Percentiles rank a stretch among this genome's conserved stretches.
These are phyloP conservation scores for Anabas testudineus DNA, from an alignment of 2,797 vertebrate species.

Conservation along the genomic window DNA sequence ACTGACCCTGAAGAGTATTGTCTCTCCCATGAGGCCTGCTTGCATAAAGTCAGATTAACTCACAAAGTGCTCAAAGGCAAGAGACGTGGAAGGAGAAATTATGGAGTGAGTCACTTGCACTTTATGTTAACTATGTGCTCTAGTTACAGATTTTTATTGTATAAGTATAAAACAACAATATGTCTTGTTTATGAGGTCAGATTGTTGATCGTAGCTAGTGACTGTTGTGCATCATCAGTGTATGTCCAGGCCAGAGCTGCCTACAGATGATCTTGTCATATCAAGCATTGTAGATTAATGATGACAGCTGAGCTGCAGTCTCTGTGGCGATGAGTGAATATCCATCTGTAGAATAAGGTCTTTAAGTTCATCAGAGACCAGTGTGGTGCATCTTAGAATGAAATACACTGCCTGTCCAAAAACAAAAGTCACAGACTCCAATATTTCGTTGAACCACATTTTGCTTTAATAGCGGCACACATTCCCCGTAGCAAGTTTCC, in stretches of 20 bases:
- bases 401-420: no score
- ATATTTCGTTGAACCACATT: no score
- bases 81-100: constrained; percentile 19
- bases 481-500: no score
- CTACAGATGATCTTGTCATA: constrained; percentile 51
- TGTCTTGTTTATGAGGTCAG: constrained; percentile 7
- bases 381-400: neutral
- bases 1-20: constrained; percentile 65
- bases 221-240: constrained; percentile 32
- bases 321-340: constrained; percentile 59
- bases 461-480: no score
- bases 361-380: neutral
- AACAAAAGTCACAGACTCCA: no score
- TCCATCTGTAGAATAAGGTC: constrained; percentile 28
- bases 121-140: constrained; percentile 5
- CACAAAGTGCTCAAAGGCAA: constrained; percentile 52
- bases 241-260: constrained; percentile 31
- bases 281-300: constrained; percentile 35
- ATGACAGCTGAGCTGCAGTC: constrained; percentile 46
- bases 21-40: constrained; percentile 42
- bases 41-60: constrained; percentile 64
- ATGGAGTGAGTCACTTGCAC: neutral
- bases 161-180: constrained; percentile 8
- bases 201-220: constrained; percentile 6
- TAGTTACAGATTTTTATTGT: neutral